phyloP scores from a whole-genome alignment of 2,888 invertebrate species.

The Creontiades dilutus region DNA sequence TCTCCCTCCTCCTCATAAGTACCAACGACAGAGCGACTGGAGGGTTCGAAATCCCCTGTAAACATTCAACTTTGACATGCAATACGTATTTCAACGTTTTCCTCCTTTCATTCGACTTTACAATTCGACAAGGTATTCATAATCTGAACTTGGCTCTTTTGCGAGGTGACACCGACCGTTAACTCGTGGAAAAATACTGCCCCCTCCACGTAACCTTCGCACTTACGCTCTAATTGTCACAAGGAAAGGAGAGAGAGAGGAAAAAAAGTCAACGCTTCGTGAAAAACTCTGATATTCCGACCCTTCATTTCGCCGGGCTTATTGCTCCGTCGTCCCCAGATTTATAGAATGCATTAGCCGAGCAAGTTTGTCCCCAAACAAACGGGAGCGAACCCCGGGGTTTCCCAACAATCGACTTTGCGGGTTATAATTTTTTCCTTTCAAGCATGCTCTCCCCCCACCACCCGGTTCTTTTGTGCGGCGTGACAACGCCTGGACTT shows the following conservation, averaged over 20 bases:
- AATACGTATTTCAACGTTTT: not conserved
- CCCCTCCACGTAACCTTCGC: conserved; percentile 53
- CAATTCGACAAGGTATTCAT: not conserved
- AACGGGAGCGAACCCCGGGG: conserved; percentile 59
- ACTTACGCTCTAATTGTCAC: conserved; percentile 60
- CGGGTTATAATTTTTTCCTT: conserved; percentile 69
- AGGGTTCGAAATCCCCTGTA: too few species aligned
- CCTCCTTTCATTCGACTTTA: not conserved
- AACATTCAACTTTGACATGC: too few species aligned
- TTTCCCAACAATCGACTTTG: conserved; percentile 69
- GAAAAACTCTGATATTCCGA: conserved; percentile 54
- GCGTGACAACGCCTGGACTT: conserved; percentile 68
- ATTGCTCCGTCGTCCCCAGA: conserved; percentile 66
- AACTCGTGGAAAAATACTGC: conserved; percentile 30
- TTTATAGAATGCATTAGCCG: conserved; percentile 69
- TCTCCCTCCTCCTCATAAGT: too few species aligned
- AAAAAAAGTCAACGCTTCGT: conserved; percentile 43
- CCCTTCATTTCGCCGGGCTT: conserved; percentile 65
- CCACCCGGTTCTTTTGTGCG: conserved; percentile 53
- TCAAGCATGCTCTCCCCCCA: not conserved
- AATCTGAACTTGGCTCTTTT: conserved; percentile 19
- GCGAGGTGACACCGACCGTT: not conserved
- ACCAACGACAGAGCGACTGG: too few species aligned
- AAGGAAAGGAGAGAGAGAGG: not conserved
- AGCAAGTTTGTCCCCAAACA: conserved; percentile 70